Base-by-base conservation (phyloP, 2,113 vertebrate genomes). In the Antigone vipio region DNA sequence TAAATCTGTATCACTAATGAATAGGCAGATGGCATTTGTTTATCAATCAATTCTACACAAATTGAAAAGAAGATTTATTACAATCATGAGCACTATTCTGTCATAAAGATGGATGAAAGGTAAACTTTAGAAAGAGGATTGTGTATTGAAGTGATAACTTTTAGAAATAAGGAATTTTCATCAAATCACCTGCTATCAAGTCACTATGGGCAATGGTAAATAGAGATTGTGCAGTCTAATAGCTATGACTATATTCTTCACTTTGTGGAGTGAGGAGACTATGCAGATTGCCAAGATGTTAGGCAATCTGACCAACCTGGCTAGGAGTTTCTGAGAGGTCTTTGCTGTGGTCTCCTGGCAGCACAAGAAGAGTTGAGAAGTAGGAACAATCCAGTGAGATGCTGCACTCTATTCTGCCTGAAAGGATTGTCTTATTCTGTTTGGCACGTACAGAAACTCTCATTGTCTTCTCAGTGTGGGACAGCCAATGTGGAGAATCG, bases 1-100 rank as follows among this genome's bases (percentile, higher is more conserved):
- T 47, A 35, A 63, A 35, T 86, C 71, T 55, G 30, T 85, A 47
- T 84, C 80, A 81, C 80, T 94, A 77, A 88, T 88, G 55, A 92
- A 63, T 5, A 81, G 68, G 68, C 76, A 92, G 76, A 94, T 92
- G 59, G 76, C 47, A 85, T 96, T 94, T 93, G 59, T 91, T 95
- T 94, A 91, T 88, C 66, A 88, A 88, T 90, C 55, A 80, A 40
- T 88, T 91, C 38, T n/a, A 18, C 63, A 79, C 64, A 93, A 88
- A 88, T 35, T n/a, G 63, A 77, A 75, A 82, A 68, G 76, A 71
- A 67, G 66, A 92, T 88, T 91, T 80, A 81, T 91, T 92, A 45
- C 29, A 40, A 81, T 93, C 35, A 55, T 69, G 44, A 88, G 75
- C 80, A 81, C 59, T 81, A 63, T 60, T 83, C n/a, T 86, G 67